A percentile compares a stretch with the other conserved stretches of the same genome.
phyloP scores from a whole-genome alignment of 2,888 invertebrate genomes.

The Tetranychus truncatus region DNA sequence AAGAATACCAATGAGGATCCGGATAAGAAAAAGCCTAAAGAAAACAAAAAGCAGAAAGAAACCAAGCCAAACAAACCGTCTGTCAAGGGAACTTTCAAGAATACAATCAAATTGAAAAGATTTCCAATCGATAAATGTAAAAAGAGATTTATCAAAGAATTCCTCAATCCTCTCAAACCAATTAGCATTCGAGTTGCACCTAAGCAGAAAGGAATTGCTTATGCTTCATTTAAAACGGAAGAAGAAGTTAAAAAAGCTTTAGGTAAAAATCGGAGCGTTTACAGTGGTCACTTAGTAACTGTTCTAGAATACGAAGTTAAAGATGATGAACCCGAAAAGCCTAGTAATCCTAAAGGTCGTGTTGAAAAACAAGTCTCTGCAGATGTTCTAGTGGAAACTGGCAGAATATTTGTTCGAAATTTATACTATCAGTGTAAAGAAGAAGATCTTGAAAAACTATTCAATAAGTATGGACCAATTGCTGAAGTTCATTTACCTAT shows the following conservation, averaged over 20 bases:
- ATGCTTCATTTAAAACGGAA: slow-evolving; percentile 70
- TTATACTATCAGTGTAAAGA: slow-evolving; percentile 67
- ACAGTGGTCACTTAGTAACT: slow-evolving; percentile 31
- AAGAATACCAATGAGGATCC: slow-evolving; percentile 21
- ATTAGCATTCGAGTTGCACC: slow-evolving; percentile 51
- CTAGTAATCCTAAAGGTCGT: slow-evolving; percentile 11
- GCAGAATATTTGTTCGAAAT: slow-evolving; percentile 77
- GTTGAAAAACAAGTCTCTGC: slow-evolving; percentile 10
- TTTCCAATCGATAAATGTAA: slow-evolving; percentile 21
- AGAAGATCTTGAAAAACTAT: slow-evolving; percentile 59
- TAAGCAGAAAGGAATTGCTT: slow-evolving; percentile 63
- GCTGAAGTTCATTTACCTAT: slow-evolving; percentile 74
- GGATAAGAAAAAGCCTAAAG: slow-evolving; percentile 27
- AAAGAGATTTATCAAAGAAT: slow-evolving; percentile 59
- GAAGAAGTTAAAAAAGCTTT: slow-evolving; percentile 59
- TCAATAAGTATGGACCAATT: slow-evolving; percentile 65
- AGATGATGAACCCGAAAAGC: slow-evolving; percentile 8
- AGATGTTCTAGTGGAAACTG: slow-evolving; percentile 41
- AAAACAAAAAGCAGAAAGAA: slow-evolving; percentile 17
- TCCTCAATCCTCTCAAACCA: slow-evolving; percentile 59
- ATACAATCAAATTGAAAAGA: slow-evolving; percentile 20
- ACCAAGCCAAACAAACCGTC: not conserved
- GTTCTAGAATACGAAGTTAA: slow-evolving; percentile 7
- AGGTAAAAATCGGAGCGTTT: slow-evolving; percentile 62
- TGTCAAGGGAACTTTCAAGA: slow-evolving; percentile 17